Evolutionary conservation across 2,797 vertebrate genomes (phyloP).

Genomic region (Hirundo rustica): DNA sequence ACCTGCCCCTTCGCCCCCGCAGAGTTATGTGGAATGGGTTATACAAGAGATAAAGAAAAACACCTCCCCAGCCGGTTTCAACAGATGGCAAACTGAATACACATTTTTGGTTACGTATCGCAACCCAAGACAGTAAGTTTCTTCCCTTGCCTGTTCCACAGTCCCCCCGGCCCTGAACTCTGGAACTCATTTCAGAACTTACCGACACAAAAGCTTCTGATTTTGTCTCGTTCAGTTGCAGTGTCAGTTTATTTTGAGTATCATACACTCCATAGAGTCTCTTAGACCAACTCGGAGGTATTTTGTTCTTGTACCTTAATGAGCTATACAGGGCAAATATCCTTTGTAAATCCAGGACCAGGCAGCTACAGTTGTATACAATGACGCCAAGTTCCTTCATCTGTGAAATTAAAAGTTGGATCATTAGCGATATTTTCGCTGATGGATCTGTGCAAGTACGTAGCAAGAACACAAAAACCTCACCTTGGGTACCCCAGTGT

Average conservation of each 20-base stretch:
- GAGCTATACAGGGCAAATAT: constrained; percentile 81
- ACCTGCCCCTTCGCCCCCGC: no score
- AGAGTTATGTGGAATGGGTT: no score
- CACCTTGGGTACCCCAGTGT: not conserved
- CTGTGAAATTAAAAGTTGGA: constrained; percentile 77
- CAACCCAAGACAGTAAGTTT: not conserved
- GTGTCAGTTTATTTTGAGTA: constrained; percentile 78
- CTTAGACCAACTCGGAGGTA: constrained; percentile 88
- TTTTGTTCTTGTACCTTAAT: constrained; percentile 79
- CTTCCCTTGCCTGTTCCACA: not conserved
- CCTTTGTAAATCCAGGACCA: constrained; percentile 91
- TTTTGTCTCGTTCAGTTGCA: constrained; percentile 85
- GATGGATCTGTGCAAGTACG: not conserved
- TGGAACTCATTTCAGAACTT: constrained; percentile 66
- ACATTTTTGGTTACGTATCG: no score
- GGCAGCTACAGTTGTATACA: constrained; percentile 93
- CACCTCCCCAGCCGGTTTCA: no score
- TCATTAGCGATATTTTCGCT: constrained; percentile 1
- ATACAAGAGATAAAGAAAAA: no score
- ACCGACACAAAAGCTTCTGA: constrained; percentile 90
- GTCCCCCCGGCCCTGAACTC: not conserved
- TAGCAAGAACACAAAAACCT: not conserved
- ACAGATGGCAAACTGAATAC: no score
- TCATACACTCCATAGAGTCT: constrained; percentile 89
- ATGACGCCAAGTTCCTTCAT: constrained; percentile 94